These are phyloP conservation scores for Eilema caniola DNA, from an alignment of 2,888 invertebrate species.

Conservation along the genomic window DNA sequence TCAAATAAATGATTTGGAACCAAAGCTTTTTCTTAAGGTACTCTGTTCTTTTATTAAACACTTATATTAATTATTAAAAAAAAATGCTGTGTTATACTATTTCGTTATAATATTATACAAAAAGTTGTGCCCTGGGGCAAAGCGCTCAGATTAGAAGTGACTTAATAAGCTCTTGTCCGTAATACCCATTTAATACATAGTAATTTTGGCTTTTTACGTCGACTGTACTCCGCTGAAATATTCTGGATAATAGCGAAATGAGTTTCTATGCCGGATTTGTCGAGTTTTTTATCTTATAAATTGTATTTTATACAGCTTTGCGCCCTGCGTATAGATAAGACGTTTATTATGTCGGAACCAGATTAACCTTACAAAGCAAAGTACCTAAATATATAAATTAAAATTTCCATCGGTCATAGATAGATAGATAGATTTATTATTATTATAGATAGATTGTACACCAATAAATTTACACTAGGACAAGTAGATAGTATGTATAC, in stretches of 20 bases:
- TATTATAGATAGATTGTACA: too few species aligned
- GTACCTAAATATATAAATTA: too few species aligned
- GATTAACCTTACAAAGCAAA: too few species aligned
- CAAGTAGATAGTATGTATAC: too few species aligned
- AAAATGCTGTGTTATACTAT: not conserved
- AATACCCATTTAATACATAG: conserved; percentile 3
- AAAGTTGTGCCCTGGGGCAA: not conserved
- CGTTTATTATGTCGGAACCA: too few species aligned
- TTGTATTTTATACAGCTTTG: not conserved
- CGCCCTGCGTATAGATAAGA: not conserved
- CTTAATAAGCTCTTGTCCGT: conserved; percentile 3
- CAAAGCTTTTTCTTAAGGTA: not conserved
- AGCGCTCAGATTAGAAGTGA: not conserved
- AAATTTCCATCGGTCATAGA: too few species aligned
- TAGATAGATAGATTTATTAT: too few species aligned
- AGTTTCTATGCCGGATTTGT: too few species aligned
- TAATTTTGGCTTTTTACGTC: not conserved
- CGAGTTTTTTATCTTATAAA: not conserved
- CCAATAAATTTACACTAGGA: too few species aligned
- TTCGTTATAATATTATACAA: not conserved
- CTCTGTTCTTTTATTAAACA: too few species aligned
- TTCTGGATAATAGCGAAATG: not conserved
- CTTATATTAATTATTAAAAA: not conserved
- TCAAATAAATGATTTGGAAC: too few species aligned
- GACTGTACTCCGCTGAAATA: too few species aligned